These are phyloP conservation scores for Calycopis cecrops DNA, from an alignment of 1,140 invertebrate genomes.

Conservation along the genomic window DNA sequence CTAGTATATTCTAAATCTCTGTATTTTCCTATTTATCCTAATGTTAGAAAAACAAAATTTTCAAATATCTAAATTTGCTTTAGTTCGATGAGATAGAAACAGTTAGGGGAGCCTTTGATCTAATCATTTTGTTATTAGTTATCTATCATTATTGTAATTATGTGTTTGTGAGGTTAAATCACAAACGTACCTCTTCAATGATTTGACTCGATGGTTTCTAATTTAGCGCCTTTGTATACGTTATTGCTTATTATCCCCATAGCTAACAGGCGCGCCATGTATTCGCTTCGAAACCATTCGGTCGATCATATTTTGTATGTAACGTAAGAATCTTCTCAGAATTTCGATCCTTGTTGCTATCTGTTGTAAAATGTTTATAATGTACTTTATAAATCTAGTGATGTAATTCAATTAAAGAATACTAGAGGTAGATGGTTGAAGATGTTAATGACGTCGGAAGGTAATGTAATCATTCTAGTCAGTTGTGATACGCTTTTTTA, in stretches of 20 bases:
- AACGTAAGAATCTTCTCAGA: slow-evolving; percentile 21
- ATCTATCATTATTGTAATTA: slow-evolving; percentile 19
- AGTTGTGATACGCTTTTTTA: too few species aligned
- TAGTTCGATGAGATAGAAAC: too few species aligned
- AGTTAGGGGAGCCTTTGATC: too few species aligned
- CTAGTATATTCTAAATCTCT: too few species aligned
- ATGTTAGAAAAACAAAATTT: too few species aligned
- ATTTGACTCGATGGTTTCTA: not conserved
- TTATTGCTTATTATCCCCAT: too few species aligned
- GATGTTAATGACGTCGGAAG: slow-evolving; percentile 50
- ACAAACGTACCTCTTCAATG: slow-evolving; percentile 1
- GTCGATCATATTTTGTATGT: slow-evolving; percentile 10
- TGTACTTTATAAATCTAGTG: slow-evolving; percentile 57
- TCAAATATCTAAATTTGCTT: too few species aligned
- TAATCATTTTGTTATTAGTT: slow-evolving; percentile 6
- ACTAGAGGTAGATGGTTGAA: slow-evolving; percentile 47
- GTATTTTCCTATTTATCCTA: too few species aligned
- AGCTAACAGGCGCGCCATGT: too few species aligned
- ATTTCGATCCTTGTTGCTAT: slow-evolving; percentile 55
- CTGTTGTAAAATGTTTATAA: slow-evolving; percentile 70
- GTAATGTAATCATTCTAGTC: slow-evolving; percentile 42
- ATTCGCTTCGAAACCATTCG: not conserved
- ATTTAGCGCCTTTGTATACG: not conserved
- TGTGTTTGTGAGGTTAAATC: slow-evolving; percentile 8
- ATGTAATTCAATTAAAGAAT: slow-evolving; percentile 46